Evolutionary conservation across 2,113 vertebrate genomes (phyloP), one percentile per base, ranked within the genome.

Genomic region (Gymnarchus niloticus): DNA sequence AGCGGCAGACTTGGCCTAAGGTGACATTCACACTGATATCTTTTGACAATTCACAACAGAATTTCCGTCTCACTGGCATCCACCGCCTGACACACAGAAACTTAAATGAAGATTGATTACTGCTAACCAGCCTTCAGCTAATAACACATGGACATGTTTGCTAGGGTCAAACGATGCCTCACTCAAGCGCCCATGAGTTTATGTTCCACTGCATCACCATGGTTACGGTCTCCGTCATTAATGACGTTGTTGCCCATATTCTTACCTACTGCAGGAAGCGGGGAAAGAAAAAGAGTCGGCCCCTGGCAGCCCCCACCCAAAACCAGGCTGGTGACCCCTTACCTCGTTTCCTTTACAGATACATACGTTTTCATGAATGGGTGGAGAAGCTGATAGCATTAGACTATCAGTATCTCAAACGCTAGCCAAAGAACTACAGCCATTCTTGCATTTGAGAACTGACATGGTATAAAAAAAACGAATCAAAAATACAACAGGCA

Each of bases 1-100:
- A n/a, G n/a, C n/a, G n/a, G n/a, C n/a, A n/a, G n/a, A n/a, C n/a
- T n/a, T n/a, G n/a, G n/a, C n/a, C n/a, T n/a, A n/a, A n/a, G n/a
- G n/a, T n/a, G n/a, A n/a, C n/a, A n/a, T n/a, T n/a, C n/a, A n/a
- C n/a, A n/a, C n/a, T n/a, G n/a, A n/a, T n/a, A n/a, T n/a, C n/a
- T n/a, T n/a, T n/a, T n/a, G n/a, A n/a, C n/a, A n/a, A n/a, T n/a
- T 89, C 88, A 65, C 65, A 86, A 88, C 86, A 78, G 57, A 25
- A 33, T 84, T 84, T 88, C 84, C 80, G 25, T 12, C 3, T 65
- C 0, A 12, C 65, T 19, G n/a, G n/a, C 14, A 37, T 6, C 28
- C 61, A 69, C 6, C 33, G 0, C 33, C n/a, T 61, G 23, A 61
- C 59, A 65, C 65, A 73, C 1, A 19, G 33, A 73, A 28, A 41